These are phyloP conservation scores for Rhagophthalmus giganteus DNA, from an alignment of 2,888 invertebrate species.

Conservation along the genomic window DNA sequence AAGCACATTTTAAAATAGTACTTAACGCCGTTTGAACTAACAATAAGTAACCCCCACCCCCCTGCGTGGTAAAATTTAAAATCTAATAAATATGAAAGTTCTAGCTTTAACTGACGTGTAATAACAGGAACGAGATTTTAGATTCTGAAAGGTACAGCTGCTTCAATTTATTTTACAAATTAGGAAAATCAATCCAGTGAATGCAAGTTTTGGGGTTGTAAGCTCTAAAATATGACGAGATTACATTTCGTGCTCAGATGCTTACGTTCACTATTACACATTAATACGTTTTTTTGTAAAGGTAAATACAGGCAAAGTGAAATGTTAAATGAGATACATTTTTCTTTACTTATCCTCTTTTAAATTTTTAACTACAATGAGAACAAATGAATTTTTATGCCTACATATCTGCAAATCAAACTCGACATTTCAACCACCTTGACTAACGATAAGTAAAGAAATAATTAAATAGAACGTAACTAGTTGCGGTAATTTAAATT, in stretches of 20 bases:
- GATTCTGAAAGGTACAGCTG: constrained; percentile 33
- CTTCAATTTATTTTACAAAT: constrained; percentile 41
- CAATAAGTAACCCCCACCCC: no score
- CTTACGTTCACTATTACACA: constrained; percentile 22
- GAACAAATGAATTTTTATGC: no score
- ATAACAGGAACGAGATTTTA: constrained; percentile 13
- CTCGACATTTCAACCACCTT: no score
- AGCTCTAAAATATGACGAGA: constrained; percentile 39
- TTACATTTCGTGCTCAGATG: constrained; percentile 37
- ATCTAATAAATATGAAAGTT: constrained; percentile 2
- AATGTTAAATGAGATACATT: constrained; percentile 19
- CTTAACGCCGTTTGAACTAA: no score
- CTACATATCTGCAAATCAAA: no score
- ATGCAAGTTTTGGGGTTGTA: constrained; percentile 26
- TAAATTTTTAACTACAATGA: background rate
- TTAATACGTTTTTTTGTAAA: constrained; percentile 20
- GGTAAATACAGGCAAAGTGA: constrained; percentile 19
- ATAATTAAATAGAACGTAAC: no score
- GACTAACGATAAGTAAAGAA: no score
- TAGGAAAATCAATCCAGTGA: constrained; percentile 39
- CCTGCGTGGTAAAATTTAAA: no score
- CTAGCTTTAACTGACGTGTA: constrained; percentile 16
- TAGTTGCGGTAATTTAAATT: no score
- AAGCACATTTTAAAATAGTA: no score
- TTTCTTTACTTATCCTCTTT: constrained; percentile 7